Evolutionary conservation across 2,888 invertebrate species (phyloP), one percentile per base, ranked within the genome.

Genomic region (Caenorhabditis wallacei): DNA sequence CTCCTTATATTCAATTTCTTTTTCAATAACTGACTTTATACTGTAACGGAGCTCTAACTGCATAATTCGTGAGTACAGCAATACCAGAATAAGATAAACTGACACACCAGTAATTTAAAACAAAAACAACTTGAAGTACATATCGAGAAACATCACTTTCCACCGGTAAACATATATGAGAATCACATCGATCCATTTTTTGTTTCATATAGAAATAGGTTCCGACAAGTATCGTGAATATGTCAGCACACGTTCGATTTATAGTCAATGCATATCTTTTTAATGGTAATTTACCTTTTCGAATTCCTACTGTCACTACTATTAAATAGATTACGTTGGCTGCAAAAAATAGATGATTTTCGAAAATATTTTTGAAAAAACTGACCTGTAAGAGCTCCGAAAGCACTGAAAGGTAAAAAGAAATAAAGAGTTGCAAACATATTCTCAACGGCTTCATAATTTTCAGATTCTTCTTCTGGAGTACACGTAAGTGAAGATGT

Each of bases 21-120:
- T 59, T 53, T 30, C 24, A 24, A 22, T 37, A 48, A 43, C 70
- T 48, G 11, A 88, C 83, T 83, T 88, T 88, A 78, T 88, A 88
- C 35, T 84, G 68, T 22, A 88, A 68, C 8, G 88, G 88, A 24
- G 85, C 78, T 20, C 83, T 57, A 1, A 88, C 88, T 0, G 88
- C 88, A 71, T 88, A 88, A 37, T 82, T 85, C 3, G 86, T 88
- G n/a, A 88, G 66, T 2, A 87, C 37, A 4, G 85, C 85, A 43
- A 88, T 85, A 16, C 88, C 87, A 57, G 84, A 82, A 64, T 88
- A 88, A 37, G 83, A 83, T 11, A 84, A 59, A 26, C 86, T 84
- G 11, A 88, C 84, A 61, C 75, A 72, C 87, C 87, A 88, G 40
- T 87, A 88, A 69, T 88, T 83, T 30, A 88, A 70, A 24, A 87